These are phyloP conservation scores for Dicrurus megarhynchus DNA, from an alignment of 2,113 vertebrate genomes.

Conservation along the genomic window DNA sequence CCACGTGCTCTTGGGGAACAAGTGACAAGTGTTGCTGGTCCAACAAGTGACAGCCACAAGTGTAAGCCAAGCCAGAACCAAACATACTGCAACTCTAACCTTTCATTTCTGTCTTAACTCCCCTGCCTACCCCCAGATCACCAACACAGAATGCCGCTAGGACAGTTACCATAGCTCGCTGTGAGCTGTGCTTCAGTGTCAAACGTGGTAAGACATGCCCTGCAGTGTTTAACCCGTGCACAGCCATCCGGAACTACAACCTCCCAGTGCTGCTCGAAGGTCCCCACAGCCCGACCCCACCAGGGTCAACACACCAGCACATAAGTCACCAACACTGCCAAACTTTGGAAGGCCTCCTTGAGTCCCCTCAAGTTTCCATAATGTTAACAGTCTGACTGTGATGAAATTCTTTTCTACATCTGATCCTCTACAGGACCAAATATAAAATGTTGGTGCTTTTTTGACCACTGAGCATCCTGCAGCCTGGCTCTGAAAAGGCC, in stretches of 20 bases:
- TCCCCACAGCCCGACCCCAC: not conserved
- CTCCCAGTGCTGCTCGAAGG: not conserved
- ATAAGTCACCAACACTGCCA: fast-evolving
- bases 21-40: not conserved
- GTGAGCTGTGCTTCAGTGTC: not conserved
- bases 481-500: not conserved
- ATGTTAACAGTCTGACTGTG: not conserved
- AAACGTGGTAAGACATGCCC: fast-evolving
- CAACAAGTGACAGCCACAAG: slow-evolving; percentile 1
- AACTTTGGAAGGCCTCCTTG: not conserved
- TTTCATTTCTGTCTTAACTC: not conserved
- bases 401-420: not conserved
- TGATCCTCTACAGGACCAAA: not conserved
- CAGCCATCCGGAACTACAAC: not conserved
- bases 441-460: not conserved
- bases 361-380: not conserved
- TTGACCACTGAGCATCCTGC: not conserved
- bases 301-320: not conserved
- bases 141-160: not conserved
- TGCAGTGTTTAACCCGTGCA: fast-evolving
- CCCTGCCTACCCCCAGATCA: not conserved
- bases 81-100: not conserved
- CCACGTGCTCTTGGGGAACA: not conserved
- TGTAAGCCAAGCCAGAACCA: not conserved
- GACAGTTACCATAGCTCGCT: not conserved